phyloP scores from a whole-genome alignment of 2,797 vertebrate species.

The Platyrinchus mystaceus region DNA sequence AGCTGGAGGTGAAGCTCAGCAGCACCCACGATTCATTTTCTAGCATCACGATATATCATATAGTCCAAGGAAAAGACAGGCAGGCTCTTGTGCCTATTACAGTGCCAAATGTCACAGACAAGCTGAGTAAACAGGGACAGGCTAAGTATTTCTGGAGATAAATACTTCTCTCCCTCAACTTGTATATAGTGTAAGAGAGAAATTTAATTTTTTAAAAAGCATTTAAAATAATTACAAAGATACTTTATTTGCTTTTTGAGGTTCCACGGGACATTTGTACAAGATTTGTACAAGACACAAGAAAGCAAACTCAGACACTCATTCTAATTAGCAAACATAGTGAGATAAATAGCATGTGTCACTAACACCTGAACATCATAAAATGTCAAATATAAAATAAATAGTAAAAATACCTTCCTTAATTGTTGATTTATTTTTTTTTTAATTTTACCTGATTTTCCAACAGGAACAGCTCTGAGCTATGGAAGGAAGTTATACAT shows the following conservation, averaged over 20 bases:
- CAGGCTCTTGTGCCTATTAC: background rate
- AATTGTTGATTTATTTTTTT: background rate
- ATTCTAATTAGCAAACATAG: background rate
- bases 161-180: background rate
- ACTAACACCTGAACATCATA: background rate
- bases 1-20: background rate
- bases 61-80: background rate
- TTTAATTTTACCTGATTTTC: background rate
- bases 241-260: background rate
- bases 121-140: background rate
- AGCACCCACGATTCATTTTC: background rate
- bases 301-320: background rate
- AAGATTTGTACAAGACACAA: background rate
- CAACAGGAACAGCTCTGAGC: background rate
- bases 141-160: background rate
- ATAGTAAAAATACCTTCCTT: background rate
- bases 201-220: background rate
- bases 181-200: background rate
- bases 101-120: background rate
- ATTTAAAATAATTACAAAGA: background rate
- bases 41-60: accelerated
- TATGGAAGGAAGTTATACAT: background rate
- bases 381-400: background rate
- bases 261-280: background rate
- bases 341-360: background rate